A percentile compares a stretch with the other conserved stretches of the same genome.
Evolutionary conservation across 2,113 vertebrate species (phyloP).

Genomic region (Recurvirostra avosetta): DNA sequence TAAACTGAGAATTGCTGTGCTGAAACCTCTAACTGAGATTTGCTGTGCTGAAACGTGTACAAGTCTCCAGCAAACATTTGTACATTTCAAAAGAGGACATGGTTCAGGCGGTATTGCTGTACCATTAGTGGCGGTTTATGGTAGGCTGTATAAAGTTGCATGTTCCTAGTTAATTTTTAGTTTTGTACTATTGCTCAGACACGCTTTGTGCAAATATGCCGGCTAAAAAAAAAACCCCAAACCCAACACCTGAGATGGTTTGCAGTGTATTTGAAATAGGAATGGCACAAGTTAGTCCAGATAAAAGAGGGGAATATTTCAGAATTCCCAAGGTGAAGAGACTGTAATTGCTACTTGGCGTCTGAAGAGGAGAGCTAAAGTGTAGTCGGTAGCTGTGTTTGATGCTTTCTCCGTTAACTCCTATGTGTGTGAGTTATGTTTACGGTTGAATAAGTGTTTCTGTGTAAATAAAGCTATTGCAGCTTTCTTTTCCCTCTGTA

Average conservation of each 20-base stretch:
- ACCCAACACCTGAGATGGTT: neutral
- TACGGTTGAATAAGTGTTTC: constrained; percentile 22
- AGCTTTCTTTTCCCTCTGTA: neutral
- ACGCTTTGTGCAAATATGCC: neutral
- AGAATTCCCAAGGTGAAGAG: neutral
- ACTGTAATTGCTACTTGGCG: neutral
- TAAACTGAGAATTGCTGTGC: neutral
- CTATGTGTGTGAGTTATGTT: neutral
- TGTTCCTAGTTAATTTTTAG: constrained; percentile 44
- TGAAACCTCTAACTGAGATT: neutral
- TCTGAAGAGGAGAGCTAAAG: neutral
- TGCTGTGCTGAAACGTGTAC: neutral
- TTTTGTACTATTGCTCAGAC: neutral
- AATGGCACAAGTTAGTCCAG: neutral
- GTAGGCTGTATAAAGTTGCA: neutral
- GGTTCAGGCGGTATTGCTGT: neutral
- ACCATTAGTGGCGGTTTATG: neutral
- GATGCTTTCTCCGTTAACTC: constrained; percentile 1
- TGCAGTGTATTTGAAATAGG: neutral
- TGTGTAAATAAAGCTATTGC: constrained; percentile 25
- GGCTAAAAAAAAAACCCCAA: neutral
- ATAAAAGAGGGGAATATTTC: neutral
- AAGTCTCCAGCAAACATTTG: neutral
- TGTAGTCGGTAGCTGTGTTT: neutral
- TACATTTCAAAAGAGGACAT: constrained; percentile 25